phyloP scores from a whole-genome alignment of 2,113 vertebrate genomes.

The Tichodroma muraria region DNA sequence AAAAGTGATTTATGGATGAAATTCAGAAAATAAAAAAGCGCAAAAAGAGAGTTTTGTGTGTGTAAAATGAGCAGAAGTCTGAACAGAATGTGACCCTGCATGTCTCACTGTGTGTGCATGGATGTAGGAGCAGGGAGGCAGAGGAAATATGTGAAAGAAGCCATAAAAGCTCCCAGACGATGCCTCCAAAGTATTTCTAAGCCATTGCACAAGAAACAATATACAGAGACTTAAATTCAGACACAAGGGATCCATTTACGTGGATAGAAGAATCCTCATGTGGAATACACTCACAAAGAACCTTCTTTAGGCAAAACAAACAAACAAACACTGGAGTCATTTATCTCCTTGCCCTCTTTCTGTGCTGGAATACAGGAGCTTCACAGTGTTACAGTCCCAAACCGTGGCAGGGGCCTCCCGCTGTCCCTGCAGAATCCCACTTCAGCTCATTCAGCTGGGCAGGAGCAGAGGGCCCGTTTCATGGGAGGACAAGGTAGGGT shows the following conservation, averaged over 20 bases:
- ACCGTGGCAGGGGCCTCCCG: neutral
- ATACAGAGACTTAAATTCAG: conserved; percentile 43
- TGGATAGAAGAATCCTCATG: conserved; percentile 36
- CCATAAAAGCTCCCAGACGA: conserved; percentile 26
- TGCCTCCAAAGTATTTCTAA: conserved; percentile 22
- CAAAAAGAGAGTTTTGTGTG: neutral
- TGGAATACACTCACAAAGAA: conserved; percentile 41
- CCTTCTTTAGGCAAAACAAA: conserved; percentile 59
- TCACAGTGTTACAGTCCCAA: conserved; percentile 10
- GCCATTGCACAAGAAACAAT: conserved; percentile 31
- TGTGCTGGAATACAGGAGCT: conserved; percentile 40
- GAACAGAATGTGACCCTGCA: neutral
- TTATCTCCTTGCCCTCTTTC: conserved; percentile 37
- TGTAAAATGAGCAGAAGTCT: neutral
- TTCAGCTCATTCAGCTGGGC: conserved; percentile 25
- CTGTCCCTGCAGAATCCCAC: neutral
- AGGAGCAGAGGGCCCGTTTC: conserved; percentile 3
- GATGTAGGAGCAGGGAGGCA: conserved; percentile 10
- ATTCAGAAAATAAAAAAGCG: neutral
- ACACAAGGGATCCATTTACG: conserved; percentile 37
- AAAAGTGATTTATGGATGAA: neutral
- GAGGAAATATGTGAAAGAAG: conserved; percentile 34
- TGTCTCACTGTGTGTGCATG: neutral
- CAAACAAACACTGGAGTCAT: conserved; percentile 60
- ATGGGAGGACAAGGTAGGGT: conserved; percentile 20